A percentile compares a stretch with the other conserved stretches of the same genome.
phyloP scores from a whole-genome alignment of 2,888 invertebrate species.

The Drosophila yooni region DNA sequence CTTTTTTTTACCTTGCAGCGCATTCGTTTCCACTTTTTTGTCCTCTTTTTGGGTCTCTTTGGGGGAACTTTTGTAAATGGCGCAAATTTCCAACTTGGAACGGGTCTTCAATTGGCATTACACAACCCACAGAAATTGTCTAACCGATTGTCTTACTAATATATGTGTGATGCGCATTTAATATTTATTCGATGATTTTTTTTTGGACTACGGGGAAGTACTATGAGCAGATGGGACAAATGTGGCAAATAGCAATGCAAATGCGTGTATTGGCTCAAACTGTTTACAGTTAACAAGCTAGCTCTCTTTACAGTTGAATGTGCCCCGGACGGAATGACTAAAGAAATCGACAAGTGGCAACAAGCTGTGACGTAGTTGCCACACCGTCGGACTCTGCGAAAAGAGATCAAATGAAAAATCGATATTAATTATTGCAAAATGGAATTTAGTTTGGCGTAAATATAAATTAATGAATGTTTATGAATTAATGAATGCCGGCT shows the following conservation, averaged over 20 bases:
- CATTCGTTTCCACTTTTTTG: slow-evolving; percentile 2
- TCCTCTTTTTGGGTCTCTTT: background rate
- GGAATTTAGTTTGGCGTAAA: background rate
- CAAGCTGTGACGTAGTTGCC: slow-evolving; percentile 41
- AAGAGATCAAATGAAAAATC: slow-evolving; percentile 7
- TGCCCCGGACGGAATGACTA: slow-evolving; percentile 13
- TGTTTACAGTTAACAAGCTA: slow-evolving; percentile 24
- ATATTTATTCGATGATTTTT: background rate
- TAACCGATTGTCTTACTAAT: slow-evolving; percentile 13
- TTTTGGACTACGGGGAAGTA: slow-evolving; percentile 41
- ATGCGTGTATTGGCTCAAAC: slow-evolving; percentile 25
- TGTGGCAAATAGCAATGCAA: slow-evolving; percentile 43
- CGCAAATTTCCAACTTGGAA: slow-evolving; percentile 5
- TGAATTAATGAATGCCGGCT: slow-evolving; percentile 36
- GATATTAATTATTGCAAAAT: background rate
- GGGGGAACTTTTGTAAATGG: slow-evolving; percentile 38
- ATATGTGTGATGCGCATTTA: slow-evolving; percentile 1
- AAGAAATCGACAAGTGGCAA: slow-evolving; percentile 18
- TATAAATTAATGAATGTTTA: slow-evolving; percentile 1
- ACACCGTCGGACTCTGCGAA: slow-evolving; percentile 32
- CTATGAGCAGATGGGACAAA: slow-evolving; percentile 23
- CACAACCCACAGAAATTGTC: slow-evolving; percentile 17
- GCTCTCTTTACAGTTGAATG: slow-evolving; percentile 1
- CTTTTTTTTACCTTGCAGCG: slow-evolving; percentile 6
- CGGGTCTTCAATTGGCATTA: slow-evolving; percentile 14